These are phyloP conservation scores for Parasteatoda tepidariorum DNA, from an alignment of 1,140 invertebrate species.

Conservation along the genomic window DNA sequence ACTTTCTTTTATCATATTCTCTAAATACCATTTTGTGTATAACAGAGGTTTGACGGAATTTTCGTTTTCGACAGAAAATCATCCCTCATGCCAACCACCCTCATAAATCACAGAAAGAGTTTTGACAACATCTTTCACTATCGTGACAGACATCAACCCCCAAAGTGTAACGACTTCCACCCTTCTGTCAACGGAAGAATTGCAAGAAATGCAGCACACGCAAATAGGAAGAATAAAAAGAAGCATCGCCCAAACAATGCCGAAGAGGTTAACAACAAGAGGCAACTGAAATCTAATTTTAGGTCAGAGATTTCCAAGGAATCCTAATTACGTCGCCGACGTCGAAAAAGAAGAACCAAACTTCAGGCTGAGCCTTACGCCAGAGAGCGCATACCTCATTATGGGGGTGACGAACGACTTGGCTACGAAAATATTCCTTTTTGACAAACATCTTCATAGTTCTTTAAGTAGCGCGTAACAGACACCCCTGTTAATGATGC, in stretches of 20 bases:
- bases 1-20: too few species aligned
- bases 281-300: conserved; percentile 17
- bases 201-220: not conserved
- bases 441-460: conserved; percentile 60
- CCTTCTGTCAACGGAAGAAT: not conserved
- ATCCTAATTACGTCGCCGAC: not conserved
- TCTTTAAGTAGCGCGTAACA: conserved; percentile 51
- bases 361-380: not conserved
- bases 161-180: not conserved
- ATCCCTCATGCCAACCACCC: too few species aligned
- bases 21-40: too few species aligned
- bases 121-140: not conserved
- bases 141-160: not conserved
- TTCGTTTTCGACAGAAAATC: too few species aligned
- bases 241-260: not conserved
- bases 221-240: not conserved
- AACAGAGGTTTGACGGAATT: too few species aligned
- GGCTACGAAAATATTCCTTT: conserved; percentile 28
- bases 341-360: not conserved
- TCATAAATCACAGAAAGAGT: not conserved
- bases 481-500: conserved; percentile 41
- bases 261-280: not conserved
- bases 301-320: not conserved
- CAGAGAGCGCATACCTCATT: conserved; percentile 40
- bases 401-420: not conserved